A percentile compares a stretch with the other conserved stretches of the same genome.
Conservation (phyloP, 2,797 vertebrate genomes). For the Malurus leucopterus region DNA sequence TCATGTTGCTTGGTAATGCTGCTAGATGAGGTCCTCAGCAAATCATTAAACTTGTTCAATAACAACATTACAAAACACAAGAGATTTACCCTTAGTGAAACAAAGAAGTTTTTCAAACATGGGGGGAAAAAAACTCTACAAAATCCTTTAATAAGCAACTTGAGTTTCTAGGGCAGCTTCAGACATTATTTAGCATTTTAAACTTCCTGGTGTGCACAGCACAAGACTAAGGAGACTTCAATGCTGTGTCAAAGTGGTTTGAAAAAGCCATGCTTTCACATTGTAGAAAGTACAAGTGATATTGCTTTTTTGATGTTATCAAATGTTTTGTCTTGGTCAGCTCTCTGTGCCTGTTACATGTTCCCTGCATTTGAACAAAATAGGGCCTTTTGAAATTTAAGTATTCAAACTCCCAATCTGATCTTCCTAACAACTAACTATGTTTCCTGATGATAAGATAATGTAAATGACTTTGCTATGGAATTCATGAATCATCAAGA, state of each 20-base stretch:
- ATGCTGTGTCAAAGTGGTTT: slow-evolving; percentile 6
- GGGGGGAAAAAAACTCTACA: background rate
- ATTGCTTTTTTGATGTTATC: background rate
- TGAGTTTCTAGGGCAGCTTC: slow-evolving; percentile 64
- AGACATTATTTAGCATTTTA: slow-evolving; percentile 66
- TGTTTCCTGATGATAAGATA: slow-evolving; percentile 48
- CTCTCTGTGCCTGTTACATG: background rate
- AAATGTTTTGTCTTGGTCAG: background rate
- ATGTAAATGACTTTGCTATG: slow-evolving; percentile 59
- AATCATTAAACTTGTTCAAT: slow-evolving; percentile 83
- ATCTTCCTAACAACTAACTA: slow-evolving; percentile 37
- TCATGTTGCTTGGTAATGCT: slow-evolving; percentile 72
- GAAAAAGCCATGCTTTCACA: background rate
- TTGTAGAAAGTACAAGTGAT: background rate
- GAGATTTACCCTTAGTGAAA: slow-evolving; percentile 71
- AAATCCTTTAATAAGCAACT: slow-evolving; percentile 64
- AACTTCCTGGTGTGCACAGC: slow-evolving; percentile 6
- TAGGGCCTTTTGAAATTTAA: background rate
- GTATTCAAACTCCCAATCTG: background rate
- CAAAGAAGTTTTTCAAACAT: slow-evolving; percentile 73
- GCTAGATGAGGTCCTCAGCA: slow-evolving; percentile 79
- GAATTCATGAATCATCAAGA: slow-evolving; percentile 54
- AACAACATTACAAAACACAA: slow-evolving; percentile 76
- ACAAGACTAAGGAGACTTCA: slow-evolving; percentile 32
- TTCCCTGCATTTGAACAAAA: background rate